Conservation (phyloP, 2,113 vertebrate species). For the Sminthopsis crassicaudata region DNA sequence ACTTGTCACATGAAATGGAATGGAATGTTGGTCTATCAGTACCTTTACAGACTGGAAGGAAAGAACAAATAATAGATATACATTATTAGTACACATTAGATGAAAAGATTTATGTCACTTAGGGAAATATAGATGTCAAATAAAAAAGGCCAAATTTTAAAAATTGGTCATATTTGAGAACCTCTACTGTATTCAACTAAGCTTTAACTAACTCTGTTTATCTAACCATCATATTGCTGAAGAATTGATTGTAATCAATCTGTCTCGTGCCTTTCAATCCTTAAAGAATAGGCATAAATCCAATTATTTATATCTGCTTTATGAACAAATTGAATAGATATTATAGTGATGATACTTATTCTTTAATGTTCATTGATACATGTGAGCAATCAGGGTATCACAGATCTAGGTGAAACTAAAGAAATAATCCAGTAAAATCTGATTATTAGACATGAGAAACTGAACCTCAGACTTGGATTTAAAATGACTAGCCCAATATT, state of each 20-base stretch:
- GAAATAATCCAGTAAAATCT: neutral
- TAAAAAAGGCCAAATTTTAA: conserved; percentile 11
- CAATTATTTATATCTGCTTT: conserved; percentile 46
- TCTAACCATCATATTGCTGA: conserved; percentile 42
- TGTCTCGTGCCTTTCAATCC: conserved; percentile 17
- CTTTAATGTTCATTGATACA: conserved; percentile 33
- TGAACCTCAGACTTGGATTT: neutral
- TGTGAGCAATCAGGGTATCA: neutral
- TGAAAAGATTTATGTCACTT: neutral
- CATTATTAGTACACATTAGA: neutral
- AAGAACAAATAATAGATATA: neutral
- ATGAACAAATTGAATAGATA: neutral
- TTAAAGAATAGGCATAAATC: conserved; percentile 53
- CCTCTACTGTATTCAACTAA: neutral
- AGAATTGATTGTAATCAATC: neutral
- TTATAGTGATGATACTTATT: neutral
- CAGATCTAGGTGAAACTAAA: neutral
- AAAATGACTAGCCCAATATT: conserved; percentile 6
- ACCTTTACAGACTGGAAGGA: neutral
- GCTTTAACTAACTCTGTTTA: neutral
- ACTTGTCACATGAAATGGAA: neutral
- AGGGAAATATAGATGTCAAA: conserved; percentile 50
- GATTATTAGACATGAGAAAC: neutral
- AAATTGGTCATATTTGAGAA: neutral
- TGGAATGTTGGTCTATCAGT: neutral